Conservation (phyloP, 2,888 invertebrate genomes). For the Serrognathus titanus region DNA sequence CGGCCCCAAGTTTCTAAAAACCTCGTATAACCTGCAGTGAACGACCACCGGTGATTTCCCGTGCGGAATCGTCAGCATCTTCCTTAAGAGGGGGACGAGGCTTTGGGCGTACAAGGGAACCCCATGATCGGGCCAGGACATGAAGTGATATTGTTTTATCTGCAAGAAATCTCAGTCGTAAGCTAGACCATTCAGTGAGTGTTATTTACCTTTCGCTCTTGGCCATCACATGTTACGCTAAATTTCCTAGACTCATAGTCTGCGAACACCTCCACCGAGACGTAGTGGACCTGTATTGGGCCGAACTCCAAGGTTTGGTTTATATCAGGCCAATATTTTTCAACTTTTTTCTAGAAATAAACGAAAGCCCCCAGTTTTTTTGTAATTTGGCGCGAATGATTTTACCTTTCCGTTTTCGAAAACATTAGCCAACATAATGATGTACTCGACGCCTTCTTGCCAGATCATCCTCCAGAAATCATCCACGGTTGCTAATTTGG, state of each 20-base stretch:
- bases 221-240: slow-evolving; percentile 30
- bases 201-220: slow-evolving; percentile 37
- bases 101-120: slow-evolving; percentile 43
- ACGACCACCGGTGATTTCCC: slow-evolving; percentile 47
- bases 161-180: slow-evolving; percentile 21
- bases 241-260: slow-evolving; percentile 45
- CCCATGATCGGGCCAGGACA: slow-evolving; percentile 54
- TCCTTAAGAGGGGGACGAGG: slow-evolving; percentile 27
- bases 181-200: not conserved
- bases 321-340: slow-evolving; percentile 53
- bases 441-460: slow-evolving; percentile 50
- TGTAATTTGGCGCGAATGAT: not conserved
- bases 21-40: slow-evolving; percentile 49
- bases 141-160: slow-evolving; percentile 52
- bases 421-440: slow-evolving; percentile 53
- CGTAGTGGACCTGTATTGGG: slow-evolving; percentile 39
- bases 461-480: slow-evolving; percentile 50
- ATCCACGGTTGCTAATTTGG: slow-evolving; percentile 38
- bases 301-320: slow-evolving; percentile 43
- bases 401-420: slow-evolving; percentile 49
- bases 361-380: not conserved
- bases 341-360: slow-evolving; percentile 49
- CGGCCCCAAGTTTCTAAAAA: not conserved
- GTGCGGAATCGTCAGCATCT: slow-evolving; percentile 42
- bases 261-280: slow-evolving; percentile 39